Conservation (phyloP, 2,888 invertebrate species). For the Caradrina kadenii region DNA sequence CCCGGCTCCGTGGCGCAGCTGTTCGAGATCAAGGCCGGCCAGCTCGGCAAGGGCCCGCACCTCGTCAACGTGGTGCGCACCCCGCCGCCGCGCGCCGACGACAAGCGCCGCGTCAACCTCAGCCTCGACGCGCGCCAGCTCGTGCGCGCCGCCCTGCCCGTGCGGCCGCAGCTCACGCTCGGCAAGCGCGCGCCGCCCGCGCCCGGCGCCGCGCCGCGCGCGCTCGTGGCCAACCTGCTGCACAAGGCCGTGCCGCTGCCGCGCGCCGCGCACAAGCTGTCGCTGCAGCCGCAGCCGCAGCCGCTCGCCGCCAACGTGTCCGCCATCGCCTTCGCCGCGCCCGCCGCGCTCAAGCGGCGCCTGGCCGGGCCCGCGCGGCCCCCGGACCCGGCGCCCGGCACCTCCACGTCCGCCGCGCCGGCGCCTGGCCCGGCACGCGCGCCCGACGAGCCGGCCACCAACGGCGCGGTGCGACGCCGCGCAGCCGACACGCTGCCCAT, state of each 20-base stretch:
- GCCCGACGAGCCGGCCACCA: slow-evolving; percentile 57
- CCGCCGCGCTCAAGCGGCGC: slow-evolving; percentile 40
- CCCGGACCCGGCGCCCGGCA: slow-evolving; percentile 30
- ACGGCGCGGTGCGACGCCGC: slow-evolving; percentile 35
- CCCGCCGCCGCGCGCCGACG: slow-evolving; percentile 76
- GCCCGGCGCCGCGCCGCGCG: slow-evolving; percentile 73
- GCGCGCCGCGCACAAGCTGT: slow-evolving; percentile 65
- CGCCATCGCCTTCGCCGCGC: slow-evolving; percentile 47
- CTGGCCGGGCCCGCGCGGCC: slow-evolving; percentile 28
- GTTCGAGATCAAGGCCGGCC: slow-evolving; percentile 84
- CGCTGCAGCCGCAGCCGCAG: no score
- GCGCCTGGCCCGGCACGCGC: slow-evolving; percentile 40
- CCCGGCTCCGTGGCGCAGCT: slow-evolving; percentile 82
- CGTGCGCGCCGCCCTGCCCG: slow-evolving; percentile 72
- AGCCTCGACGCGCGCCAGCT: slow-evolving; percentile 79
- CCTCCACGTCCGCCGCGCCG: slow-evolving; percentile 40
- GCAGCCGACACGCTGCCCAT: slow-evolving; percentile 80
- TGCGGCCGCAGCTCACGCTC: slow-evolving; percentile 79
- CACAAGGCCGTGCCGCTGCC: slow-evolving; percentile 79
- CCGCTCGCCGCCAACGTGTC: slow-evolving; percentile 38
- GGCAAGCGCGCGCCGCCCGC: slow-evolving; percentile 78
- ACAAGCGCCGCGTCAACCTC: slow-evolving; percentile 74
- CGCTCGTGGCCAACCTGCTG: slow-evolving; percentile 78
- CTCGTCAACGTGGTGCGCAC: slow-evolving; percentile 84
- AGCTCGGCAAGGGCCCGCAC: slow-evolving; percentile 83